Evolutionary conservation across 2,888 invertebrate genomes (phyloP).

Genomic region (Omphaloscelis lunosa): DNA sequence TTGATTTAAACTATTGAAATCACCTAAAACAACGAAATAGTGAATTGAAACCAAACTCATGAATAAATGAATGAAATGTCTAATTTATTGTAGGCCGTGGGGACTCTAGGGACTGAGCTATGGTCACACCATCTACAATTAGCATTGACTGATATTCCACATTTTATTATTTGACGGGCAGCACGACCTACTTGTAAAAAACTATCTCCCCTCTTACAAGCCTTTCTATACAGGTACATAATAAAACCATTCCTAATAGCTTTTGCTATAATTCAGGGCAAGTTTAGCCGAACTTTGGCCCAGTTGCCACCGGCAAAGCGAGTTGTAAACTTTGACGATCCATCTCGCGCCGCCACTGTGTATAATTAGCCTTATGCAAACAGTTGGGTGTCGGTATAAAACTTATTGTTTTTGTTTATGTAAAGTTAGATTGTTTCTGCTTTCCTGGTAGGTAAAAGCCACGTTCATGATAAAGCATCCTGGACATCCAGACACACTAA

Average conservation of each 20-base stretch:
- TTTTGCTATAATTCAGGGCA: conserved; percentile 4
- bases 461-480: not conserved
- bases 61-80: too few species aligned
- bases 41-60: too few species aligned
- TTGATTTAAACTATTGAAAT: too few species aligned
- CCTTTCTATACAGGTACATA: not conserved
- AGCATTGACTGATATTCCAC: too few species aligned
- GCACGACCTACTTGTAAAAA: too few species aligned
- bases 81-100: too few species aligned
- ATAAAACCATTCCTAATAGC: conserved; percentile 19
- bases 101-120: too few species aligned
- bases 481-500: not conserved
- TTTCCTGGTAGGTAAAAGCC: not conserved
- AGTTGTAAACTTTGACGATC: conserved; percentile 39
- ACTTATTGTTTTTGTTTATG: conserved; percentile 6
- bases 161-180: not conserved
- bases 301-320: conserved; percentile 31
- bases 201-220: not conserved
- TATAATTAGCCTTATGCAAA: conserved; percentile 36
- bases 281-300: conserved; percentile 40
- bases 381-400: conserved; percentile 7
- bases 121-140: too few species aligned
- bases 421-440: conserved; percentile 22
- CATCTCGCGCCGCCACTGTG: conserved; percentile 35
- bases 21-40: too few species aligned